Conservation (phyloP, 2,797 vertebrate species). For the Anniella stebbinsi region DNA sequence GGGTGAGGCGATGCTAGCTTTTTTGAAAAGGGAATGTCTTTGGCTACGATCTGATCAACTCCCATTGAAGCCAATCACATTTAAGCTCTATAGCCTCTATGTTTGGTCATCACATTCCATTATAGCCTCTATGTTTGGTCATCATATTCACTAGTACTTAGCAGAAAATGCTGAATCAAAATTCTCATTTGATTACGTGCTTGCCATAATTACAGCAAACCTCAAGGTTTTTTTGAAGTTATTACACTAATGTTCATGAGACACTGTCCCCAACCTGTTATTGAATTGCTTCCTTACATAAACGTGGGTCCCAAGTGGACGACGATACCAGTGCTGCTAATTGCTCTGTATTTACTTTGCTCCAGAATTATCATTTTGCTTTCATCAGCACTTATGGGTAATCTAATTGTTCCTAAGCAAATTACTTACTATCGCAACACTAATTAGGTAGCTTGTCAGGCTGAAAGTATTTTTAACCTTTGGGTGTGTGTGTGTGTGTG, state of each 20-base stretch:
- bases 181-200: conserved; percentile 54
- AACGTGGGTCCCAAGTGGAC: conserved; percentile 51
- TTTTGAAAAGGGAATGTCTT: neutral
- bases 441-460: conserved; percentile 1
- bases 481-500: neutral
- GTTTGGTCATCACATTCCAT: neutral
- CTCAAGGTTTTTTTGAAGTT: conserved; percentile 47
- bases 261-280: conserved; percentile 38
- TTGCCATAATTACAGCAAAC: conserved; percentile 57
- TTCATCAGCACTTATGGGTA: conserved; percentile 64
- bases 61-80: conserved; percentile 1
- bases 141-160: neutral
- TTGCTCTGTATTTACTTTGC: conserved; percentile 68
- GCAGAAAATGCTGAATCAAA: conserved; percentile 42
- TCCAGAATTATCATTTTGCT: conserved; percentile 60
- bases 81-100: no score
- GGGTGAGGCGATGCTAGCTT: neutral
- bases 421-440: conserved; percentile 43
- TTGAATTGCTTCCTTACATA: conserved; percentile 58
- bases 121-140: conserved; percentile 7
- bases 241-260: conserved; percentile 46
- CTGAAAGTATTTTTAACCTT: conserved; percentile 32
- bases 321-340: conserved; percentile 49
- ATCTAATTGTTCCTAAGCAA: conserved; percentile 54
- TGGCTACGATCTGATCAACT: neutral